Evolutionary conservation across 2,888 invertebrate genomes (phyloP).

Genomic region (Atethmia centrago): DNA sequence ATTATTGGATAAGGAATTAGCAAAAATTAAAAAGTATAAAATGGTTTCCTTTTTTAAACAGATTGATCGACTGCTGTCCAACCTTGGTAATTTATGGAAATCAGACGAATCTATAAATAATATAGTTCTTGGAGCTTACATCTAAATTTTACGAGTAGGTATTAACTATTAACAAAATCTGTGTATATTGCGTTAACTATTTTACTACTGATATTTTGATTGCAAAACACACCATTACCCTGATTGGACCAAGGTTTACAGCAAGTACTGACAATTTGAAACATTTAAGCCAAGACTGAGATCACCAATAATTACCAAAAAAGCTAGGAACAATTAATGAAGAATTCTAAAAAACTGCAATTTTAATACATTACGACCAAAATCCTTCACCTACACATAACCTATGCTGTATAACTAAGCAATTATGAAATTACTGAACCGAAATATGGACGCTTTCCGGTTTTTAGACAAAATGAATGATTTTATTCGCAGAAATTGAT

Average conservation of each 20-base stretch:
- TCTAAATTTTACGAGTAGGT: conserved; percentile 8
- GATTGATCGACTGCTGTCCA: background rate
- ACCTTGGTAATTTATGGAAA: background rate
- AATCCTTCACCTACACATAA: conserved; percentile 43
- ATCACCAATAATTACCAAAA: conserved; percentile 19
- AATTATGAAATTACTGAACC: conserved; percentile 60
- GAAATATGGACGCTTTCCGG: conserved; percentile 53
- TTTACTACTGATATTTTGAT: conserved; percentile 11
- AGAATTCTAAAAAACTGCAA: conserved; percentile 13
- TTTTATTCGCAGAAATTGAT: conserved; percentile 42
- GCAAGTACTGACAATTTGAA: conserved; percentile 1
- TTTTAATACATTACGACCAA: conserved; percentile 25
- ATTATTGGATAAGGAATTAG: background rate
- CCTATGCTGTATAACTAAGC: conserved; percentile 21
- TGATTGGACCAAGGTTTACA: conserved; percentile 54
- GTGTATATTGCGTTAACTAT: conserved; percentile 1
- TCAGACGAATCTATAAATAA: conserved; percentile 1
- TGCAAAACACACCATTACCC: conserved; percentile 13
- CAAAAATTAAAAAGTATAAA: background rate
- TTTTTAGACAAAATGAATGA: conserved; percentile 41
- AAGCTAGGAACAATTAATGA: conserved; percentile 15
- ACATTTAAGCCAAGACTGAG: background rate
- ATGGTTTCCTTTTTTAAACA: background rate
- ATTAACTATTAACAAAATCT: conserved; percentile 23
- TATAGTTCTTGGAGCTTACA: background rate